Evolutionary conservation across 2,113 vertebrate genomes (phyloP).

Genomic region (Fregetta grallaria): DNA sequence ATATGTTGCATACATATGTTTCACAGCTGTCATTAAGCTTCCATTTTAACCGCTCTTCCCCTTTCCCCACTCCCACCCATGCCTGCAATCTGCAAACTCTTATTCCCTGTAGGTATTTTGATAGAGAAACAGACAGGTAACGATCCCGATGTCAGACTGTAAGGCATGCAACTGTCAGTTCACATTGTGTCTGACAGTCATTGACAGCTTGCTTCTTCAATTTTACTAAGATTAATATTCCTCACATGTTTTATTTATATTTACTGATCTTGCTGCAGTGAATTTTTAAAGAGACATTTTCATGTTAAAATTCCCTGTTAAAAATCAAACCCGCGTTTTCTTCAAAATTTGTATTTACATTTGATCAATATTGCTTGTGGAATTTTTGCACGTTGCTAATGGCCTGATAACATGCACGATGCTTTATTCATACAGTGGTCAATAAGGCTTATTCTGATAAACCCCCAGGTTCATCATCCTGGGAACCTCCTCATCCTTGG

Average conservation of each 20-base stretch:
- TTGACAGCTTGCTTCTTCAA: constrained; percentile 65
- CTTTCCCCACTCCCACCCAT: constrained; percentile 29
- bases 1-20: constrained; percentile 44
- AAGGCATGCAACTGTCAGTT: constrained; percentile 65
- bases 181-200: constrained; percentile 58
- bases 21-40: constrained; percentile 48
- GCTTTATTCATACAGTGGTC: background rate
- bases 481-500: background rate
- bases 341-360: background rate
- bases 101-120: constrained; percentile 58
- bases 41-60: constrained; percentile 37
- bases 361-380: background rate
- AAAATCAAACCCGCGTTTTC: constrained; percentile 7
- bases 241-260: constrained; percentile 55
- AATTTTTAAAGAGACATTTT: constrained; percentile 40
- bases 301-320: background rate
- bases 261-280: constrained; percentile 21
- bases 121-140: constrained; percentile 66
- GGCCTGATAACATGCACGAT: background rate
- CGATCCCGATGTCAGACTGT: constrained; percentile 47
- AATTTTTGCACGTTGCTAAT: background rate
- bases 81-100: constrained; percentile 52
- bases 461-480: background rate
- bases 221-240: constrained; percentile 66
- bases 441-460: background rate